phyloP scores from a whole-genome alignment of 2,888 invertebrate genomes.

The Megaustenia siamemsis region DNA sequence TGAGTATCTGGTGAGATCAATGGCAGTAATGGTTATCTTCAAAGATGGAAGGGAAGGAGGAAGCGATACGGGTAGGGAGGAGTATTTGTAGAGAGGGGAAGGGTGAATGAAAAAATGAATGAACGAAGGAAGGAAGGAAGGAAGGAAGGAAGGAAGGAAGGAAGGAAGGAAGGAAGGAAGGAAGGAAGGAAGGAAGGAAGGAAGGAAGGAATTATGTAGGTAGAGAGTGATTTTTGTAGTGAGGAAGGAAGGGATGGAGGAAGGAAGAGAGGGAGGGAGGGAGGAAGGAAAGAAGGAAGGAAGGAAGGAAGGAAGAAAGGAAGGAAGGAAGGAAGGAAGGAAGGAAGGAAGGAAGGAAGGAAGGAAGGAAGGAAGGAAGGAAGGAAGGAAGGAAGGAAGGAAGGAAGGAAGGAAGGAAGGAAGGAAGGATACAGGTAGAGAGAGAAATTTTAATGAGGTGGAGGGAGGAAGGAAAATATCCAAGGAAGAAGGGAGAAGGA shows the following conservation, averaged over 20 bases:
- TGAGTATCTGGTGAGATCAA: too few relatives aligned
- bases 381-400: constrained; percentile 12
- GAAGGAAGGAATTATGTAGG: not conserved
- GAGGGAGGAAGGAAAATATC: not conserved
- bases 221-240: not conserved
- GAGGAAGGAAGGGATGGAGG: constrained; percentile 6
- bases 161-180: not conserved
- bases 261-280: constrained; percentile 10
- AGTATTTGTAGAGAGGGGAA: not conserved
- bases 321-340: constrained; percentile 26
- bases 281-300: constrained; percentile 13
- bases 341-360: not conserved
- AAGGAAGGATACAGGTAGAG: not conserved
- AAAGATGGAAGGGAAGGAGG: too few relatives aligned
- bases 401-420: constrained; percentile 9
- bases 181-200: not conserved
- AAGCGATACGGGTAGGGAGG: not conserved
- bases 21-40: too few relatives aligned
- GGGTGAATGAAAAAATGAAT: not conserved
- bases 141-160: not conserved
- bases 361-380: constrained; percentile 25
- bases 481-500: too few relatives aligned
- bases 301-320: constrained; percentile 13
- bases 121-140: constrained; percentile 1
- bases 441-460: not conserved